phyloP scores from a whole-genome alignment of 2,797 vertebrate genomes.

The Etheostoma nigrum region DNA sequence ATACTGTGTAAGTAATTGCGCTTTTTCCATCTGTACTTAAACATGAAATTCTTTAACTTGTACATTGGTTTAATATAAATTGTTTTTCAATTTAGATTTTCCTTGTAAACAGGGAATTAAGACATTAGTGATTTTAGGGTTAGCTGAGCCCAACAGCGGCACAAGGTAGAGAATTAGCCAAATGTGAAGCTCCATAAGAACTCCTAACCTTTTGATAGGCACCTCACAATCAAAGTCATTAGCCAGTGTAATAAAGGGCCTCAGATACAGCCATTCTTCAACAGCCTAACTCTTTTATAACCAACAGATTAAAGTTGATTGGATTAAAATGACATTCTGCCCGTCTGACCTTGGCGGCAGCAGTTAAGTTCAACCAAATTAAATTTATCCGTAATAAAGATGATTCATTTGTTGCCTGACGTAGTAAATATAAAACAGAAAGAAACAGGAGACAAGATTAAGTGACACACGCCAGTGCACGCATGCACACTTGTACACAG shows the following conservation, averaged over 20 bases:
- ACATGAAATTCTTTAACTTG: not conserved
- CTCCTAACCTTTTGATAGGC: conserved; percentile 83
- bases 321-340: conserved; percentile 90
- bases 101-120: conserved; percentile 44
- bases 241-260: conserved; percentile 86
- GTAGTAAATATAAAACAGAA: conserved; percentile 86
- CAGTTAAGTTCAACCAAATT: conserved; percentile 89
- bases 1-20: not conserved
- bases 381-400: conserved; percentile 88
- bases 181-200: conserved; percentile 75
- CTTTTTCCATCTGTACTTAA: conserved; percentile 11
- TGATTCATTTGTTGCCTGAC: conserved; percentile 88
- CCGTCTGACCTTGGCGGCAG: conserved; percentile 88
- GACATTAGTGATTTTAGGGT: conserved; percentile 52
- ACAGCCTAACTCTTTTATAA: conserved; percentile 89
- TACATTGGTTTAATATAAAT: not conserved
- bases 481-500: conserved; percentile 46
- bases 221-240: conserved; percentile 88
- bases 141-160: conserved; percentile 57
- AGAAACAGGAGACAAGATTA: conserved; percentile 80
- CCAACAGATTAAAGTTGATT: conserved; percentile 90
- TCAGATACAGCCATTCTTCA: conserved; percentile 88
- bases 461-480: conserved; percentile 72
- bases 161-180: conserved; percentile 73
- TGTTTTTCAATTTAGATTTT: conserved; percentile 22